Percentiles rank a stretch among this genome's conserved stretches.
Evolutionary conservation across 2,888 invertebrate species (phyloP).

Genomic region (Rosalia funebris): DNA sequence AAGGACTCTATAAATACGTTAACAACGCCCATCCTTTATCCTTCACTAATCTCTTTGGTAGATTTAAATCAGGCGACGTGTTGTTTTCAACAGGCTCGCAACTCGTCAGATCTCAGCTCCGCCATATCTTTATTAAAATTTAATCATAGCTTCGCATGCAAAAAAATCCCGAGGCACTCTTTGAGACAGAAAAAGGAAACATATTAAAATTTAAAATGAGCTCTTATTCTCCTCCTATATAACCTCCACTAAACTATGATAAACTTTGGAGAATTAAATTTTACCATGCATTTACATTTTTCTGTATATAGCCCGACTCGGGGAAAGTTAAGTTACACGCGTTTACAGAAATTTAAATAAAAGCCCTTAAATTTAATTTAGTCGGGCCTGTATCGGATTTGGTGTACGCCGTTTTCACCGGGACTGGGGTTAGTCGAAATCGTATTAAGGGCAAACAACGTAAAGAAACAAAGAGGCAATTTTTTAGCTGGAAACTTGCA

Average conservation of each 20-base stretch:
- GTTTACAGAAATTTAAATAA: neutral
- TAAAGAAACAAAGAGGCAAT: neutral
- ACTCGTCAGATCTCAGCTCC: neutral
- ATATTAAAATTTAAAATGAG: slow-evolving; percentile 25
- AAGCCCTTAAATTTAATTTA: neutral
- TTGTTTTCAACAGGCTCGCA: too few relatives aligned
- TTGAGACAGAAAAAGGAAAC: slow-evolving; percentile 8
- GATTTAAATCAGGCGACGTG: too few relatives aligned
- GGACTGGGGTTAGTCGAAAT: too few relatives aligned
- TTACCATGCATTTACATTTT: slow-evolving; percentile 8
- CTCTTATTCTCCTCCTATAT: slow-evolving; percentile 15
- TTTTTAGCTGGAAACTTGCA: neutral
- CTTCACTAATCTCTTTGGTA: too few relatives aligned
- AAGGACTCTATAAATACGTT: too few relatives aligned
- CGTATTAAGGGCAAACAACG: too few relatives aligned
- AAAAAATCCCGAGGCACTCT: slow-evolving; percentile 17
- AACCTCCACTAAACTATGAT: slow-evolving; percentile 9
- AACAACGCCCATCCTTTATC: too few relatives aligned
- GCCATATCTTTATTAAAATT: slow-evolving; percentile 10
- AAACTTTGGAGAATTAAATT: slow-evolving; percentile 16
- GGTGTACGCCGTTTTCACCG: neutral
- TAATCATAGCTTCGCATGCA: slow-evolving; percentile 10
- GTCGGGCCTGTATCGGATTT: neutral
- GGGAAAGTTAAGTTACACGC: neutral
- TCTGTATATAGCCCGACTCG: neutral